These are phyloP conservation scores for Camponotus floridanus DNA, from an alignment of 1,140 invertebrate species.

Conservation along the genomic window DNA sequence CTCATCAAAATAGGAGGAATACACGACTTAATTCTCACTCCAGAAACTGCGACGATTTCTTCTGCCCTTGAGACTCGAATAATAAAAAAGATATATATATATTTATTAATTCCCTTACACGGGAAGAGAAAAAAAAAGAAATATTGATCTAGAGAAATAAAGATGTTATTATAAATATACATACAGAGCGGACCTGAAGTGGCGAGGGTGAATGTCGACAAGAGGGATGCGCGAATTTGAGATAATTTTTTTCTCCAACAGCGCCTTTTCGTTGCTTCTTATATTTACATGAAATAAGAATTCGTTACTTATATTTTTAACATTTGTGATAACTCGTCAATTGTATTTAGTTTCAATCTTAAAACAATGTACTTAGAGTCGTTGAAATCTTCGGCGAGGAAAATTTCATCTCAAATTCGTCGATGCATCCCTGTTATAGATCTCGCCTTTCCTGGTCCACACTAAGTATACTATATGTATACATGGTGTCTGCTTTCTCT, in stretches of 20 bases:
- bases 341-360: slow-evolving; percentile 6
- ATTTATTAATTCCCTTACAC: slow-evolving; percentile 42
- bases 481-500: slow-evolving; percentile 49
- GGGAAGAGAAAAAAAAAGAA: slow-evolving; percentile 31
- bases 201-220: not conserved
- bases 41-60: slow-evolving; percentile 42
- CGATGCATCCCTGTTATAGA: slow-evolving; percentile 34
- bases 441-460: slow-evolving; percentile 43
- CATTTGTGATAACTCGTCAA: not conserved
- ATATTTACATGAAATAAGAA: not conserved
- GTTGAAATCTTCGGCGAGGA: not conserved
- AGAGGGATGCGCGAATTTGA: slow-evolving; percentile 33
- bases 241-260: not conserved
- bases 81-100: slow-evolving; percentile 26
- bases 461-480: slow-evolving; percentile 58
- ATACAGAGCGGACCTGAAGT: slow-evolving; percentile 40
- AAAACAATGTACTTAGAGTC: slow-evolving; percentile 8
- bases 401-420: slow-evolving; percentile 10
- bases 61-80: slow-evolving; percentile 27
- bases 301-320: not conserved
- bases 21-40: slow-evolving; percentile 48
- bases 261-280: not conserved
- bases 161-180: slow-evolving; percentile 59
- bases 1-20: slow-evolving; percentile 46
- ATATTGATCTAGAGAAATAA: slow-evolving; percentile 55